Evolutionary conservation across 1,140 invertebrate genomes (phyloP), one percentile per base, ranked within the genome.

Genomic region (Latrodectus geometricus): DNA sequence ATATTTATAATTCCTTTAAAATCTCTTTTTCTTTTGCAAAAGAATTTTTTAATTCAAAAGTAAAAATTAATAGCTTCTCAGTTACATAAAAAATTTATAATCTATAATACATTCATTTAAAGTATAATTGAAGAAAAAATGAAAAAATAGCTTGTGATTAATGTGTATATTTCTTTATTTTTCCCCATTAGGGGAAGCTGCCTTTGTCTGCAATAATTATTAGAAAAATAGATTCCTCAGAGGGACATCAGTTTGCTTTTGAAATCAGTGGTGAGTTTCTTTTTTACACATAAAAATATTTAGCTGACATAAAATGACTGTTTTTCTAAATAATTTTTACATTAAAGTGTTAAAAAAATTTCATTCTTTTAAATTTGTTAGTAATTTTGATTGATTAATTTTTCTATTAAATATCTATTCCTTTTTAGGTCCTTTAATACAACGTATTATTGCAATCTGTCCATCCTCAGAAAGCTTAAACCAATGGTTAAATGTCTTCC

Each of bases 391-490:
- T 35, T 35, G 35, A 35, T 35, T 35, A 35, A 35, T 3, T 35
- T 5, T 35, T 35, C 35, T 35, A 35, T 35, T 35, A 35, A 35
- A 35, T 73, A n/a, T 84, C 23, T 83, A n/a, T 35, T 35, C 5
- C 1, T 81, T 88, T 89, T 4, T 93, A 94, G 96, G 96, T 77
- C 94, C 95, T 20, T 94, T 97, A 93, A 97, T 98, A 88, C 97
- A 98, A 88, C 95, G 94, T 86, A 96, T 98, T 88, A 92, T 95
- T 9, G 96, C 97, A 7, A 92, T 96, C 9, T 98, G 97, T 90
- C 94, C 95, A 89, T 96, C 95, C 4, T 94, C 93, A 89, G 94
- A 95, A 79, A 96, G 97, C 89, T 95, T 96, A 76, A 94, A 95
- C 84, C 94, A 95, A 80, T 99, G 97, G 97, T 21, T 87, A 12